Percentiles rank a stretch among this genome's conserved stretches.
phyloP scores from a whole-genome alignment of 2,797 vertebrate genomes.

The Momotus momota region DNA sequence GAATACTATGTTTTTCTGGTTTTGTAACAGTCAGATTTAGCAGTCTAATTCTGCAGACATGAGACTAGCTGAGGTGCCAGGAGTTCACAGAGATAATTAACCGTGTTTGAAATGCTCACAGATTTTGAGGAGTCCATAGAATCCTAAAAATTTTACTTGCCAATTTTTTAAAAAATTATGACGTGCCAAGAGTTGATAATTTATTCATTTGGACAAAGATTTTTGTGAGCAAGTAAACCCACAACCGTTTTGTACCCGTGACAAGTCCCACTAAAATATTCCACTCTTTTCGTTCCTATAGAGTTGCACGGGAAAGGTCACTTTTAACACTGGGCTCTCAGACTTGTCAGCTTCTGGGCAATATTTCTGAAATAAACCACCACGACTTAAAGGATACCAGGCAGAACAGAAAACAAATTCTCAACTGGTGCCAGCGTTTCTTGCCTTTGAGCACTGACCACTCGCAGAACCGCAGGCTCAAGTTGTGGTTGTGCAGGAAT shows the following conservation, averaged over 20 bases:
- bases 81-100: conserved; percentile 15
- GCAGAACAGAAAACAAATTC: not conserved
- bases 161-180: not conserved
- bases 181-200: not conserved
- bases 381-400: not conserved
- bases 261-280: not conserved
- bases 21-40: conserved; percentile 10
- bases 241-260: not conserved
- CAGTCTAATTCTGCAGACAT: not conserved
- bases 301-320: not conserved
- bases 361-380: not conserved
- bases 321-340: not conserved
- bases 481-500: not conserved
- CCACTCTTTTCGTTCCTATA: not conserved
- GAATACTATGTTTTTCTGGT: conserved; percentile 19
- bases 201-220: not conserved
- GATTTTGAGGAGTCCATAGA: not conserved
- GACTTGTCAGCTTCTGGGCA: not conserved
- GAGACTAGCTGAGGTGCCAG: not conserved
- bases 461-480: not conserved
- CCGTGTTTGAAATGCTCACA: not conserved
- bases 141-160: not conserved
- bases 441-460: not conserved
- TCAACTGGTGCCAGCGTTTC: not conserved
- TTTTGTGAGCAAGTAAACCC: not conserved